Evolutionary conservation across 1,140 invertebrate genomes (phyloP).

Genomic region (Drosophila parvula): DNA sequence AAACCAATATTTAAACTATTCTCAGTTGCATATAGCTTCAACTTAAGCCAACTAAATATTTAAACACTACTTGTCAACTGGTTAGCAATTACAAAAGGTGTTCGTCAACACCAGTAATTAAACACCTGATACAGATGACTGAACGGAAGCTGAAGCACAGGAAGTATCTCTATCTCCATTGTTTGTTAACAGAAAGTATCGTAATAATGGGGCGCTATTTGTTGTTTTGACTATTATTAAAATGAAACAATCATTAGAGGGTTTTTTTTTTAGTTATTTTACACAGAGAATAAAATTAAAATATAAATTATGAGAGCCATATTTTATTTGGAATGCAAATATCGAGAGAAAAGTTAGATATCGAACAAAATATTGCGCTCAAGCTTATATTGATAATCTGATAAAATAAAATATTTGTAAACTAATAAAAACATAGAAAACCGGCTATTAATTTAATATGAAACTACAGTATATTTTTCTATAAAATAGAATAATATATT

Average conservation of each 20-base stretch:
- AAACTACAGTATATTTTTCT: no score
- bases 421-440: no score
- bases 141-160: conserved; percentile 16
- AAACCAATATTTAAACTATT: neutral
- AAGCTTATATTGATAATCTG: no score
- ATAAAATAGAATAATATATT: no score
- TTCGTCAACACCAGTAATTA: conserved; percentile 24
- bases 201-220: neutral
- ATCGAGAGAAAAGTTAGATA: no score
- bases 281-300: neutral
- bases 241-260: neutral
- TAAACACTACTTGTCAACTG: conserved; percentile 14
- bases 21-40: neutral
- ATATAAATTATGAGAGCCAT: no score
- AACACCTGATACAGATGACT: conserved; percentile 29
- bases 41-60: neutral
- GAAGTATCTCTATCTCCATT: neutral
- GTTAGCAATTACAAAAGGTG: conserved; percentile 18
- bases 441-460: no score
- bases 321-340: no score
- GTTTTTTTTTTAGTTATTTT: no score
- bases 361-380: no score
- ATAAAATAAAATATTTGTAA: no score
- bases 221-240: neutral
- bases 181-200: neutral